Evolutionary conservation across 2,797 vertebrate genomes (phyloP), one percentile per base, ranked within the genome.

Genomic region (Sebastes diploproa): DNA sequence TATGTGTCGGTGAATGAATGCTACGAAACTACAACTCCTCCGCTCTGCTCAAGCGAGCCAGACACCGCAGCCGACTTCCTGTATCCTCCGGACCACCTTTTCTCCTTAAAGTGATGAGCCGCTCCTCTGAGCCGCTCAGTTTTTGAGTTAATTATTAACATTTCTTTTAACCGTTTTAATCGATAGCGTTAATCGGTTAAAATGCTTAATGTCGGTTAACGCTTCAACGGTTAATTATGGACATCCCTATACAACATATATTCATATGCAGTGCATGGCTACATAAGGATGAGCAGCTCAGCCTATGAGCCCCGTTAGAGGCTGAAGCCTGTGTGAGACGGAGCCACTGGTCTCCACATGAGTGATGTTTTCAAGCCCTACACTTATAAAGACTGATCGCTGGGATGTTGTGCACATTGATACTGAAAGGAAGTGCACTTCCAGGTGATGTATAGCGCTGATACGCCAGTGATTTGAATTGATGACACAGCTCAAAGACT

Each of bases 381-480:
- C 52, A 18, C 64, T 72, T 16, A 62, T 16, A 25, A 29, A 72
- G 73, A 80, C 60, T 29, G 46, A 78, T 74, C 2, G 58, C 64
- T 30, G 16, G 18, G 29, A 10, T 23, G 36, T 22, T 27, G 30
- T 64, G 63, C 18, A 42, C 16, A 61, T 64, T 38, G 2, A 22
- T 13, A 14, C 50, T 66, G 63, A 80, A 14, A 73, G 73, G 71
- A 78, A 86, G 58, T 65, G 32, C 62, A 23, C 18, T 62, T 61
- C 64, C 29, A 62, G 72, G 59, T 83, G 82, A 86, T 77, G 67
- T n/a, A 76, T 68, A 0, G 72, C 11, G 1, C 42, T 30, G 38
- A 80, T 23, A 22, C 50, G 25, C 4, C 25, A 3, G 29, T 61
- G 59, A 87, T 85, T 67, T 76, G 60, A 75, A 88, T 52, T 69